Base-by-base conservation (phyloP, 2,113 vertebrate species). In the Reinhardtius hippoglossoides region DNA sequence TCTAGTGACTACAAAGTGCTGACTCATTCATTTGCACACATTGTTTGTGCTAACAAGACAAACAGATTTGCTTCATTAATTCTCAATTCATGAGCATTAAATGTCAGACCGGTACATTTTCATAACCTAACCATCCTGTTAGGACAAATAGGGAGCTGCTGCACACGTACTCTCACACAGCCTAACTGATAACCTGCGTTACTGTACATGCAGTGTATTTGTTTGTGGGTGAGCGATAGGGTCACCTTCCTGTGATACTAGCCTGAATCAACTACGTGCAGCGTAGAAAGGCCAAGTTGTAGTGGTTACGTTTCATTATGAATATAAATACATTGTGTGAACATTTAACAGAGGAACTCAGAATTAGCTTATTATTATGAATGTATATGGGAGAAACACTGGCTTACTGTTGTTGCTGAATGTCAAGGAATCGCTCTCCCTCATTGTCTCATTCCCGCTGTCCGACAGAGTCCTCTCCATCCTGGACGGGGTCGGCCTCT, bases 361-460 rank as follows among this genome's bases (percentile, higher is more conserved):
- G 31, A 7, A 31, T 7, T 31, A 7, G 31, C 31, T 31, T 5
- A 31, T 31, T 31, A 31, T 31, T 31, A 7, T 31, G 31, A 31
- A 31, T 31, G 31, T 1, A 31, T 31, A 31, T 31, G 1, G 31
- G 31, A 31, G 31, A 31, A 31, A 31, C 31, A 31, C 24, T 4
- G 48, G 6, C 65, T 67, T 93, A 99, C 97, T 97, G 1, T 96
- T 96, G 68, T 96, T 96, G 90, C 95, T 96, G 71, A 86, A 70
- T 46, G 95, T 88, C n/a, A 94, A 95, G 61, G 83, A 78, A 58
- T 93, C 78, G 44, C 96, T 97, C 70, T 95, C 95, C 76, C 93
- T 94, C 97, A 98, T 97, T 0, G 97, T 97, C 80, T 98, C 97
- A 0, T 97, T 96, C 0, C 97, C 97, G 3, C 97, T 97, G 91